Evolutionary conservation across 2,797 vertebrate species (phyloP), one percentile per base, ranked within the genome.

Genomic region (Tapirus indicus): DNA sequence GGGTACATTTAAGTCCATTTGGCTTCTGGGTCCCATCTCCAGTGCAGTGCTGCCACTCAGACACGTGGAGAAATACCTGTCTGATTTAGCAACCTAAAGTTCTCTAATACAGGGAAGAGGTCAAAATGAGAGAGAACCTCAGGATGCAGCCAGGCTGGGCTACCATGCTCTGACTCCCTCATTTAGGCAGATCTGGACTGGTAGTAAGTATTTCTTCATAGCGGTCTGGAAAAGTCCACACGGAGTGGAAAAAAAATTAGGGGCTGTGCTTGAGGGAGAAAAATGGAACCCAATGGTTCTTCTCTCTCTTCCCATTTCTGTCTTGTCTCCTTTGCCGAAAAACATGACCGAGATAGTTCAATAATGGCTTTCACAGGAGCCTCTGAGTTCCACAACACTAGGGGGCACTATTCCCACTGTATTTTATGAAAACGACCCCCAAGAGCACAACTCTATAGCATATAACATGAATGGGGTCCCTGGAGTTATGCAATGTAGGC

Each of bases 391-490:
- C 88, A 49, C 32, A 58, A 66, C 86, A 83, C 44, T 35, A 74
- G 88, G 68, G 60, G 87, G 83, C 83, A 64, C 87, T 84, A 54
- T 71, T 92, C 74, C 25, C 69, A 75, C n/a, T 71, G 6, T 49
- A 56, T 83, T 88, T 82, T 69, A 92, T 96, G 54, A 92, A 95
- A 78, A 79, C 75, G 77, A 68, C 25, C 44, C 58, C 64, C 41
- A 27, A 21, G 7, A 93, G 74, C 60, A 68, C 38, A 94, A 18
- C 13, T 69, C 64, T 13, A 4, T 6, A 27, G 44, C 27, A 38
- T 11, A 5, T 7, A 17, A 14, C 41, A 68, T 54, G 49, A 79
- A 80, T 60, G 71, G n/a, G 29, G 8, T 20, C 27, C 18, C 27
- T 77, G 35, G 21, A 83, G 32, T 56, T 88, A 38, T 10, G 32